A percentile compares a stretch with the other conserved stretches of the same genome.
These are phyloP conservation scores for Pangasianodon gigas DNA, from an alignment of 2,113 vertebrate species.

Conservation along the genomic window DNA sequence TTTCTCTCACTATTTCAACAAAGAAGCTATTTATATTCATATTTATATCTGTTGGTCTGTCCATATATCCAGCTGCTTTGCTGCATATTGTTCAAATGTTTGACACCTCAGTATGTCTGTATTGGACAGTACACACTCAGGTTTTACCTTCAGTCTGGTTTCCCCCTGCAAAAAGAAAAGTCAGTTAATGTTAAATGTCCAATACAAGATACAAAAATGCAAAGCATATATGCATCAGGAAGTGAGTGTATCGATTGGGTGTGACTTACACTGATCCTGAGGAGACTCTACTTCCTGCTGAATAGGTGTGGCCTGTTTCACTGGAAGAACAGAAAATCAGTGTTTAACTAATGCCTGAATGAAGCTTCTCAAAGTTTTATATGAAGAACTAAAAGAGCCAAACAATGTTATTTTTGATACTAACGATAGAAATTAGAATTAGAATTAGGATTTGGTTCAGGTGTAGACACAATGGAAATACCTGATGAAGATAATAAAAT, in stretches of 20 bases:
- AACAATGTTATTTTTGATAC: background rate
- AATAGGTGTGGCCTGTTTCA: slow-evolving; percentile 37
- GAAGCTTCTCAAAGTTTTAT: background rate
- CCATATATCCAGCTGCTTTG: background rate
- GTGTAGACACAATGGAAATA: background rate
- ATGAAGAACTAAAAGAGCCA: background rate
- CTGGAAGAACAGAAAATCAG: slow-evolving; percentile 19
- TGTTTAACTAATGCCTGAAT: background rate
- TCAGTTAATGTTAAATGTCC: too few relatives aligned
- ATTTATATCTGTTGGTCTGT: too few relatives aligned
- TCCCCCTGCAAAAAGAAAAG: slow-evolving; percentile 53
- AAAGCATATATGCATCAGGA: background rate
- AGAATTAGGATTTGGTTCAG: background rate
- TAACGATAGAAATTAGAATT: background rate
- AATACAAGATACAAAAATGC: background rate
- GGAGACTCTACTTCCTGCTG: slow-evolving; percentile 26
- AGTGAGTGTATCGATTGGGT: background rate
- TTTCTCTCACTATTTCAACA: too few relatives aligned
- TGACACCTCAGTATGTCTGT: background rate
- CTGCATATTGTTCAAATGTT: background rate
- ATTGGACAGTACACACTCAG: background rate
- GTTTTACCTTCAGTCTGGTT: slow-evolving; percentile 61
- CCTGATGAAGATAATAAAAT: background rate
- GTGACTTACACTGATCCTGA: slow-evolving; percentile 41
- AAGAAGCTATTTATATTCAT: too few relatives aligned